These are phyloP conservation scores for Sorex araneus DNA, from an alignment of 2,113 vertebrate genomes.

Conservation along the genomic window DNA sequence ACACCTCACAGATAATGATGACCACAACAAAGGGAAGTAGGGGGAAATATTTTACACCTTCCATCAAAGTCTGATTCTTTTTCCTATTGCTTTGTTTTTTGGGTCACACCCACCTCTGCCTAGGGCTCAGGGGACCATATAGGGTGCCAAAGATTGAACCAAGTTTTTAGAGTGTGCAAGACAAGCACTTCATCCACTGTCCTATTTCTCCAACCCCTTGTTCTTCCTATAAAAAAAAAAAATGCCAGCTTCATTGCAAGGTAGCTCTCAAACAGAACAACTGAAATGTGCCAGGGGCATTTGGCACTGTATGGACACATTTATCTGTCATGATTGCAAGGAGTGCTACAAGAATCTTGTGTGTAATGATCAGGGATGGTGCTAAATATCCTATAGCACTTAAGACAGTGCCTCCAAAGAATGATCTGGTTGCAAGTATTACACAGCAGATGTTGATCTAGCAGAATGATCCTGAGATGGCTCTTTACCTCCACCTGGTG, in stretches of 20 bases:
- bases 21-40: too few species aligned
- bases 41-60: too few species aligned
- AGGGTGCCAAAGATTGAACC: too few species aligned
- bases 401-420: neutral
- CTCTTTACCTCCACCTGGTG: slow-evolving; percentile 50
- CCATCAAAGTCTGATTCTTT: too few species aligned
- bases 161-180: too few species aligned
- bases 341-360: neutral
- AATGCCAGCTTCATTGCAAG: neutral
- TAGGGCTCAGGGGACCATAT: too few species aligned
- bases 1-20: too few species aligned
- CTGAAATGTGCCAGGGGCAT: neutral
- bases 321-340: neutral
- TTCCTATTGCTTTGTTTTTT: too few species aligned
- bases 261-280: neutral
- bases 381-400: neutral
- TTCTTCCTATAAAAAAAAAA: neutral
- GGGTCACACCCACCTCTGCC: too few species aligned
- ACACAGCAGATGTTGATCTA: neutral
- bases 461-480: neutral
- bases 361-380: neutral
- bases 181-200: too few species aligned
- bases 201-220: too few species aligned
- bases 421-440: neutral
- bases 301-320: neutral